phyloP scores from a whole-genome alignment of 2,113 vertebrate species.

The Gallinago media region DNA sequence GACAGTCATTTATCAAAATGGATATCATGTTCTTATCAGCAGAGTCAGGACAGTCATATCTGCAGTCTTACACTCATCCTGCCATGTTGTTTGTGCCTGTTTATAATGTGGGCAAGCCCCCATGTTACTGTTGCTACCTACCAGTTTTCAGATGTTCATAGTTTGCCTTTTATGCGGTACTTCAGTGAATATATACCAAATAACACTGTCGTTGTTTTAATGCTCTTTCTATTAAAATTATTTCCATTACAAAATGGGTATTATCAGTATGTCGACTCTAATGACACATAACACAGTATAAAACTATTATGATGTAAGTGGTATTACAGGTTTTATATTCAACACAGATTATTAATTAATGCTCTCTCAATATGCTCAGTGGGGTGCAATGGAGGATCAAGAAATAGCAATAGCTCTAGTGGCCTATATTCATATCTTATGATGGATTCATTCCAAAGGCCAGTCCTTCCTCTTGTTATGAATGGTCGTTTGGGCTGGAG shows the following conservation, averaged over 20 bases:
- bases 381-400: neutral
- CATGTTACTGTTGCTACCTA: neutral
- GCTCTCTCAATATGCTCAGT: neutral
- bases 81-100: neutral
- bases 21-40: neutral
- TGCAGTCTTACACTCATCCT: neutral
- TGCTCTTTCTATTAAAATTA: neutral
- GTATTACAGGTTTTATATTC: neutral
- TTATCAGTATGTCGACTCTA: neutral
- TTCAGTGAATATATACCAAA: neutral
- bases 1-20: neutral
- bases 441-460: neutral
- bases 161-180: neutral
- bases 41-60: neutral
- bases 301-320: neutral
- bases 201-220: neutral
- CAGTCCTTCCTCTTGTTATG: neutral
- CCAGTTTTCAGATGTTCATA: neutral
- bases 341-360: neutral
- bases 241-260: neutral
- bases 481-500: neutral
- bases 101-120: neutral
- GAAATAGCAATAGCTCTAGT: neutral
- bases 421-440: neutral
- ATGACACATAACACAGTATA: neutral